Percentiles rank a stretch among this genome's conserved stretches.
Evolutionary conservation across 2,797 vertebrate genomes (phyloP).

Genomic region (Acrossocheilus wenchowensis): DNA sequence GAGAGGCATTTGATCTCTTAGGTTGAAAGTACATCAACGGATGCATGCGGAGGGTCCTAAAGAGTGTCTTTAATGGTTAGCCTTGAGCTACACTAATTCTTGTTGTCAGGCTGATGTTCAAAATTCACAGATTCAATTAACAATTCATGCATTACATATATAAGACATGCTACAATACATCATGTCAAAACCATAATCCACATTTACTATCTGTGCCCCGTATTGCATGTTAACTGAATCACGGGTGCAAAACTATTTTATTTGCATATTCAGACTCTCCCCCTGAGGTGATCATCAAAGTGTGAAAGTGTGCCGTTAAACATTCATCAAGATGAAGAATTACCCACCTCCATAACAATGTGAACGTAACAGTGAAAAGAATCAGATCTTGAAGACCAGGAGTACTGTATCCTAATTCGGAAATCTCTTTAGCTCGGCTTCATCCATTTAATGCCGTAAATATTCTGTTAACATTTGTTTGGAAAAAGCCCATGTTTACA

Average conservation of each 20-base stretch:
- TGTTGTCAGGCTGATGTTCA: constrained; percentile 1
- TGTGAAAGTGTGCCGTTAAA: constrained; percentile 50
- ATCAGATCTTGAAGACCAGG: constrained; percentile 32
- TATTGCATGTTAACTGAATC: constrained; percentile 45
- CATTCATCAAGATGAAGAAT: constrained; percentile 58
- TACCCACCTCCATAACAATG: constrained; percentile 47
- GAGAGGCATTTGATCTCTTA: constrained; percentile 45
- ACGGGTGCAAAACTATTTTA: constrained; percentile 38
- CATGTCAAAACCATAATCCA: constrained; percentile 41
- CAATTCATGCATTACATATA: constrained; percentile 4
- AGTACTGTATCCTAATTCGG: constrained; percentile 16
- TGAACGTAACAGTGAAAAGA: constrained; percentile 10
- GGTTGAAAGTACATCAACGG: background rate
- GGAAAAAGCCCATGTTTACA: background rate
- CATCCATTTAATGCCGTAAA: background rate
- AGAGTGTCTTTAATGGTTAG: constrained; percentile 7
- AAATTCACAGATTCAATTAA: constrained; percentile 21
- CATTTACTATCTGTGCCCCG: constrained; percentile 47
- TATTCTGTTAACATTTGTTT: constrained; percentile 24
- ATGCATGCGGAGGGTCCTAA: background rate
- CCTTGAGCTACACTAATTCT: background rate
- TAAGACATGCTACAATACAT: constrained; percentile 12
- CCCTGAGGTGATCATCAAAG: constrained; percentile 56
- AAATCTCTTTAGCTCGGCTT: constrained; percentile 25
- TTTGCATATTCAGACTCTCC: constrained; percentile 59